Conservation (phyloP, 2,113 vertebrate species). For the Eclectus roratus region DNA sequence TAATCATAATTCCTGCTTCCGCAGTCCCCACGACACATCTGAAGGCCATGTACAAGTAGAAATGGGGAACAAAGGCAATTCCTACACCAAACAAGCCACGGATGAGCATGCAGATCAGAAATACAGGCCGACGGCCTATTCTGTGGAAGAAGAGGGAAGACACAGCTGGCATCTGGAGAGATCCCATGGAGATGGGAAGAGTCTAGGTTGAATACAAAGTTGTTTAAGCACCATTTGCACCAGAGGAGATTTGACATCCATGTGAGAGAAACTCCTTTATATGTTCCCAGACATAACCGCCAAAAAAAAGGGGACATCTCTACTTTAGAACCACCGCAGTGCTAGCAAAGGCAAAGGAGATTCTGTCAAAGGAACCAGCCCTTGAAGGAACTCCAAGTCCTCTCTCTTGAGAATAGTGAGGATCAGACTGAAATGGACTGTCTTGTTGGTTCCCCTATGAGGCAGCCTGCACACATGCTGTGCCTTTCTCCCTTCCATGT, state of each 20-base stretch:
- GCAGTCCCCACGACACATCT: slow-evolving; percentile 74
- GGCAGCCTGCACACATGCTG: not conserved
- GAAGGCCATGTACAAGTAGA: slow-evolving; percentile 79
- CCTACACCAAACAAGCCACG: slow-evolving; percentile 66
- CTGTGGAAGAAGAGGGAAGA: slow-evolving; percentile 49
- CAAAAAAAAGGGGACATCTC: not conserved
- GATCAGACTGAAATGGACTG: not conserved
- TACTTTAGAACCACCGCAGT: accelerated
- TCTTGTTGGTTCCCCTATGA: not conserved
- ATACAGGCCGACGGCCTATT: slow-evolving; percentile 78
- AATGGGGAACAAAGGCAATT: slow-evolving; percentile 76
- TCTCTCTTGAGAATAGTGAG: not conserved
- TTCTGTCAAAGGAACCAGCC: not conserved
- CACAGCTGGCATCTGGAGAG: not conserved
- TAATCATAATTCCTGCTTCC: slow-evolving; percentile 67
- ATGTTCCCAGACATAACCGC: accelerated
- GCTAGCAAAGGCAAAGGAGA: not conserved
- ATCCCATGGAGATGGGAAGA: not conserved
- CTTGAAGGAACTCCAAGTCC: not conserved
- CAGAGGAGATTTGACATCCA: not conserved
- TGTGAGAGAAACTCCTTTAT: not conserved
- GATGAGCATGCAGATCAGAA: slow-evolving; percentile 74
- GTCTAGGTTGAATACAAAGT: not conserved
- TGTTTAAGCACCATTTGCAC: not conserved
- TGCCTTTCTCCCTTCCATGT: not conserved